phyloP scores from a whole-genome alignment of 2,797 vertebrate genomes.

The Chaetophractus vellerosus region DNA sequence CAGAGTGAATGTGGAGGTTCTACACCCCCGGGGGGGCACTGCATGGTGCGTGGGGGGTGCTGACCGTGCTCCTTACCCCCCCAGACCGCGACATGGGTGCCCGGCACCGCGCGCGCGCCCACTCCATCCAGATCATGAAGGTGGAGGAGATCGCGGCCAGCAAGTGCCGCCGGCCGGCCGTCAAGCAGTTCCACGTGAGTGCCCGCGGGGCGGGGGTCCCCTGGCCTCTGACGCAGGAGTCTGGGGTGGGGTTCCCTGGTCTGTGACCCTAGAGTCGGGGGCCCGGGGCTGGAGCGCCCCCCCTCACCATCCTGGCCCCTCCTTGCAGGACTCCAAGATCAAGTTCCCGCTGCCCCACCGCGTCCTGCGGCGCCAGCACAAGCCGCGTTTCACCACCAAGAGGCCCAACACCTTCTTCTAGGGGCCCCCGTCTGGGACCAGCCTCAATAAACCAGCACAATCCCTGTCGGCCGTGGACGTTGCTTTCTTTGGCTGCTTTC shows the following conservation, averaged over 20 bases:
- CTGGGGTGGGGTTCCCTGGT: no score
- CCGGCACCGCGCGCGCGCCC: slow-evolving; percentile 97
- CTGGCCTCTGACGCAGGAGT: no score
- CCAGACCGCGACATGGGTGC: slow-evolving; percentile 98
- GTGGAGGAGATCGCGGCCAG: slow-evolving; percentile 96
- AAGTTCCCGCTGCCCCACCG: slow-evolving; percentile 98
- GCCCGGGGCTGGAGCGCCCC: no score
- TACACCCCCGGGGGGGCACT: slow-evolving; percentile 82
- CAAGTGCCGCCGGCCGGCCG: slow-evolving; percentile 94
- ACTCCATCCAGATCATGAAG: slow-evolving; percentile 99
- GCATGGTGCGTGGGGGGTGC: not conserved
- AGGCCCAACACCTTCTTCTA: slow-evolving; percentile 99
- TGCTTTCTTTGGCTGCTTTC: slow-evolving; percentile 53
- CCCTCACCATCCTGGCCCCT: accelerated
- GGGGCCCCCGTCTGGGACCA: slow-evolving; percentile 41
- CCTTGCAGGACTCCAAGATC: slow-evolving; percentile 86
- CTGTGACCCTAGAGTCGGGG: no score
- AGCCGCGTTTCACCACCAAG: slow-evolving; percentile 99
- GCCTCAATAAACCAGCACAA: slow-evolving; percentile 48
- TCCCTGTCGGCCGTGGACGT: not conserved
- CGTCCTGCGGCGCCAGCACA: slow-evolving; percentile 97
- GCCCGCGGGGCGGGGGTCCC: not conserved
- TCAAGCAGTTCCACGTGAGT: slow-evolving; percentile 96
- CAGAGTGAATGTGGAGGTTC: slow-evolving; percentile 93
- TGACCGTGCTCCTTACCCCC: not conserved